Base-by-base conservation (phyloP, 2,797 vertebrate species). In the Alexandromys oeconomus region DNA sequence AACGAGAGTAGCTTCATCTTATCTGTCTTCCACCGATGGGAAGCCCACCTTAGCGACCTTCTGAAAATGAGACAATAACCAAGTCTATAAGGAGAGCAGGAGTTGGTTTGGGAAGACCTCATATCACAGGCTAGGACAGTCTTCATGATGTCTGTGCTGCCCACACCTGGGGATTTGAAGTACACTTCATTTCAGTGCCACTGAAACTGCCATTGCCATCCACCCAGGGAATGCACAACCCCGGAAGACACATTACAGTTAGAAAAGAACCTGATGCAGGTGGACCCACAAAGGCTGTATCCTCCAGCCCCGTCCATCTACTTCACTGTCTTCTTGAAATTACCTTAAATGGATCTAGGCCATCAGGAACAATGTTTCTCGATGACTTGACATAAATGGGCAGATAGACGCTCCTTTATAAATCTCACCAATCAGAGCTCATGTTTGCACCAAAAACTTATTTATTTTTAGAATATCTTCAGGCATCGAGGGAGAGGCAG, bases 381-480 rank as follows among this genome's bases (percentile, higher is more conserved):
- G 1, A 40, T 46, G 76, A 78, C 57, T 87, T 79, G 40, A 67
- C 73, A 57, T 81, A 79, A 21, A 3, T 34, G 67, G 21, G 43
- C 34, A 95, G 77, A 57, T 29, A 11, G 0, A n/a, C 25, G 57
- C 81, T 63, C 8, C 31, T 76, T 80, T 80, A 43, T 3, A 78
- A 27, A 92, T 63, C 69, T 94, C 34, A 82, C 69, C 57, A 78
- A 29, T 84, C 80, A 85, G 71, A 93, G 12, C 54, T 92, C 46
- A 91, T 17, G 10, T 96, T 67, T 54, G n/a, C 10, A 63, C 67
- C 79, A 10, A 89, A 86, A 84, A 27, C 40, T 61, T 4, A 25
- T 73, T 86, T 13, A 14, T 31, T 91, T 92, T 95, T 79, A 93
- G 96, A 17, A 7, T 88, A 63, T 69, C 61, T 81, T 63, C 34